Conservation (phyloP, 2,888 invertebrate species). For the Shargacucullia verbasci region DNA sequence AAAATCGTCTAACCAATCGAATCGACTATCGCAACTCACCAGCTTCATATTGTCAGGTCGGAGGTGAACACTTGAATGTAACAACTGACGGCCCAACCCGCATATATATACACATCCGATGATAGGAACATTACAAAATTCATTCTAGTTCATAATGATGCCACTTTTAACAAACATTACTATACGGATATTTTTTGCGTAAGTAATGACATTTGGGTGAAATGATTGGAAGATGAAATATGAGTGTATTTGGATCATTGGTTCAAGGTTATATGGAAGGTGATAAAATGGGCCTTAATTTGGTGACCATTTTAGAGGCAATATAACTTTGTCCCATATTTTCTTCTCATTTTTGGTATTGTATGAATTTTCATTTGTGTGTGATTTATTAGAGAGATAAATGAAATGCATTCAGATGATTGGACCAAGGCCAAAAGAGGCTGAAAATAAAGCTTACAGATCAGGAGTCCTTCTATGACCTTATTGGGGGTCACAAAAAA, state of each 20-base stretch:
- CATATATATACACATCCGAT: conserved; percentile 74
- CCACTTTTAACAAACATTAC: conserved; percentile 76
- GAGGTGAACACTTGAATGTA: conserved; percentile 81
- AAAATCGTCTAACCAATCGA: conserved; percentile 33
- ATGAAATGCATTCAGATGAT: no score
- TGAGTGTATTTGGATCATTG: conserved; percentile 8
- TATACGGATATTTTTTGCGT: conserved; percentile 66
- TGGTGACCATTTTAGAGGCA: no score
- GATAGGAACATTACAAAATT: conserved; percentile 77
- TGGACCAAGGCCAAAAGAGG: no score
- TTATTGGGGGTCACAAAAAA: no score
- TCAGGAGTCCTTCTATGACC: no score
- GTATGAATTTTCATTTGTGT: no score
- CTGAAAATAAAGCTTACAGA: no score
- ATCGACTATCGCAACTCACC: conserved; percentile 73
- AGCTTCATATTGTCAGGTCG: conserved; percentile 81
- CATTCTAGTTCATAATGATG: conserved; percentile 78
- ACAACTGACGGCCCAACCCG: conserved; percentile 58
- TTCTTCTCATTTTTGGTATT: no score
- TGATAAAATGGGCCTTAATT: not conserved
- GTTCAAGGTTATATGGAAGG: conserved; percentile 1
- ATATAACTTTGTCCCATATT: no score
- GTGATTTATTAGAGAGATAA: no score
- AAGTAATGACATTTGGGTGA: conserved; percentile 54
- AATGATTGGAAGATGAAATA: conserved; percentile 34